Conservation (phyloP, 2,113 vertebrate species). For the Scophthalmus maximus region DNA sequence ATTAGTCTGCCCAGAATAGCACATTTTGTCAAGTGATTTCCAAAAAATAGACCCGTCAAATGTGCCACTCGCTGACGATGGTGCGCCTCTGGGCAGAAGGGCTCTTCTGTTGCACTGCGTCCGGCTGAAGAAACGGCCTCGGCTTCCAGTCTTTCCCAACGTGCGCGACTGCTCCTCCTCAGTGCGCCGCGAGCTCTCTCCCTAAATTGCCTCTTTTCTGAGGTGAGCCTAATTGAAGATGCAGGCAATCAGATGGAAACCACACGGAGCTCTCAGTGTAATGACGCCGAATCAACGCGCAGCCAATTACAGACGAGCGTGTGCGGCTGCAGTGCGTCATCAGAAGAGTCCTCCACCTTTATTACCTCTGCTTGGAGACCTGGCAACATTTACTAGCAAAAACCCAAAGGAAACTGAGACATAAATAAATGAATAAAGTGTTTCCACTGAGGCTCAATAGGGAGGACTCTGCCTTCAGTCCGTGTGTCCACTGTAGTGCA, state of each 20-base stretch:
- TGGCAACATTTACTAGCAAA: too few relatives aligned
- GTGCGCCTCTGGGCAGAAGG: background rate
- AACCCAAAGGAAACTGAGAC: too few relatives aligned
- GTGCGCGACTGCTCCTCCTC: background rate
- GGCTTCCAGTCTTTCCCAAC: too few relatives aligned
- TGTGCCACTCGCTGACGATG: slow-evolving; percentile 54
- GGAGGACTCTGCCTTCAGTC: slow-evolving; percentile 1
- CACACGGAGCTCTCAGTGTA: slow-evolving; percentile 14
- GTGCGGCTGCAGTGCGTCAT: background rate
- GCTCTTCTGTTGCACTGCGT: too few relatives aligned
- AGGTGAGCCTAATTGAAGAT: slow-evolving; percentile 61
- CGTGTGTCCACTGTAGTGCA: background rate
- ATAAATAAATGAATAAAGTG: too few relatives aligned
- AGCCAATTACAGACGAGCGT: slow-evolving; percentile 28
- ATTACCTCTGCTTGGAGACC: slow-evolving; percentile 12
- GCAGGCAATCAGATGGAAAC: slow-evolving; percentile 54
- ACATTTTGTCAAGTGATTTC: slow-evolving; percentile 69
- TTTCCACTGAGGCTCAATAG: background rate
- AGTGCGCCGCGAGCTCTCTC: slow-evolving; percentile 1
- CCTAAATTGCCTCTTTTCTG: slow-evolving; percentile 57
- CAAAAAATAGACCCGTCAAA: slow-evolving; percentile 78
- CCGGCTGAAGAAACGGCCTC: too few relatives aligned
- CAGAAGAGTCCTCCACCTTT: slow-evolving; percentile 3
- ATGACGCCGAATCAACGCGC: slow-evolving; percentile 22
- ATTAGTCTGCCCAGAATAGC: slow-evolving; percentile 70